A percentile compares a stretch with the other conserved stretches of the same genome.
Evolutionary conservation across 2,888 invertebrate species (phyloP).

Genomic region (Zaprionus lineosus): DNA sequence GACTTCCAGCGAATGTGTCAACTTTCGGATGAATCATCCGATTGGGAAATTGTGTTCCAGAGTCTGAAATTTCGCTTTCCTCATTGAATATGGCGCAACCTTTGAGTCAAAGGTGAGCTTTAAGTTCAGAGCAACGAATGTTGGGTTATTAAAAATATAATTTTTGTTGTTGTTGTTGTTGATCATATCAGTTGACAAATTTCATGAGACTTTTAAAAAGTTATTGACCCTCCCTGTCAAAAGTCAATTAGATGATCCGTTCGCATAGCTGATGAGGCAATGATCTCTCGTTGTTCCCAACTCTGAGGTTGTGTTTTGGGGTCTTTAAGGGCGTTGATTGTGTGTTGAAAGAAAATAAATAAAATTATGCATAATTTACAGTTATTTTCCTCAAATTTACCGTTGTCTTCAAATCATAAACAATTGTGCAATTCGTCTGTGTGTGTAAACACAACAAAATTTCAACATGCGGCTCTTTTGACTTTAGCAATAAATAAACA

Average conservation of each 20-base stretch:
- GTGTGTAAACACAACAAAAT: background rate
- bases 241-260: conserved; percentile 51
- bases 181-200: conserved; percentile 22
- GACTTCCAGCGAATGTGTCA: too few species aligned
- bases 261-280: conserved; percentile 55
- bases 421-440: background rate
- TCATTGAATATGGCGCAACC: background rate
- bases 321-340: too few species aligned
- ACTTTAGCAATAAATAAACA: conserved; percentile 26
- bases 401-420: too few species aligned
- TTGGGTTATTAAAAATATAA: too few species aligned
- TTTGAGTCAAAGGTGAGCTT: background rate
- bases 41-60: too few species aligned
- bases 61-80: too few species aligned
- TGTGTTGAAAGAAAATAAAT: too few species aligned
- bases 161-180: conserved; percentile 14
- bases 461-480: background rate
- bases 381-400: too few species aligned
- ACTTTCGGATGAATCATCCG: too few species aligned
- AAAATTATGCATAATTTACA: too few species aligned
- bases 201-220: conserved; percentile 44
- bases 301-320: too few species aligned
- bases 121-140: too few species aligned
- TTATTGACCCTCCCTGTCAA: conserved; percentile 58
- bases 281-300: conserved; percentile 3